These are phyloP conservation scores for Oplegnathus fasciatus DNA, from an alignment of 2,113 vertebrate species.

Conservation along the genomic window DNA sequence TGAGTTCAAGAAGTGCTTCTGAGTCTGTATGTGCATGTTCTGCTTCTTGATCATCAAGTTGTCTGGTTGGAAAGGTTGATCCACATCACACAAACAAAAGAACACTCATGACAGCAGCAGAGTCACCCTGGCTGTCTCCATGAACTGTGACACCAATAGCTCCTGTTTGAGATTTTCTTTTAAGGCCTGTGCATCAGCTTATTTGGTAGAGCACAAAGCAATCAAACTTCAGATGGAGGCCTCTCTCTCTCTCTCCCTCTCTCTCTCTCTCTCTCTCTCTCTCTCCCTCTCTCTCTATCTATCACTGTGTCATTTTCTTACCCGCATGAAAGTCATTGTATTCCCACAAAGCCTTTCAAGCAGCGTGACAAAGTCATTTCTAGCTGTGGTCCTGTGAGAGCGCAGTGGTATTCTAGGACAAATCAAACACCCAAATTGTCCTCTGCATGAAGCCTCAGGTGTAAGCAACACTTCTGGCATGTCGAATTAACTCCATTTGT, in stretches of 20 bases:
- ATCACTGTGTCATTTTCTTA: not conserved
- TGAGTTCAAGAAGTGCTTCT: slow-evolving; percentile 28
- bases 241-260: not conserved
- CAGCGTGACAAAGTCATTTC: slow-evolving; percentile 24
- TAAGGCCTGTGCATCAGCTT: not conserved
- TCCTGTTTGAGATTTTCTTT: not conserved
- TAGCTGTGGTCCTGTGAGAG: slow-evolving; percentile 31
- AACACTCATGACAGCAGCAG: not conserved
- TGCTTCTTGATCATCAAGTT: not conserved
- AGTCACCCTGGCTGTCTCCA: not conserved
- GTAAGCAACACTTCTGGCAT: slow-evolving; percentile 5
- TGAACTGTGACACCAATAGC: not conserved
- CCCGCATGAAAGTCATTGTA: not conserved
- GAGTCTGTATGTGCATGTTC: not conserved
- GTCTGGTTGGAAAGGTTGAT: not conserved
- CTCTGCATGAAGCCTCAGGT: slow-evolving; percentile 9
- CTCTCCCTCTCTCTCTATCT: not conserved
- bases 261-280: not conserved
- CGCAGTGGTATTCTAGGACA: slow-evolving; percentile 5
- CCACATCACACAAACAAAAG: slow-evolving; percentile 6
- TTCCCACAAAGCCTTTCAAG: slow-evolving; percentile 31
- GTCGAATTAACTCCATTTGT: not conserved
- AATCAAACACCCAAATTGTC: slow-evolving; percentile 23
- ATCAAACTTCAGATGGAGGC: not conserved
- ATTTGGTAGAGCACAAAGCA: slow-evolving; percentile 9